A percentile compares a stretch with the other conserved stretches of the same genome.
phyloP scores from a whole-genome alignment of 2,113 vertebrate genomes.

The Lucifuga dentata region DNA sequence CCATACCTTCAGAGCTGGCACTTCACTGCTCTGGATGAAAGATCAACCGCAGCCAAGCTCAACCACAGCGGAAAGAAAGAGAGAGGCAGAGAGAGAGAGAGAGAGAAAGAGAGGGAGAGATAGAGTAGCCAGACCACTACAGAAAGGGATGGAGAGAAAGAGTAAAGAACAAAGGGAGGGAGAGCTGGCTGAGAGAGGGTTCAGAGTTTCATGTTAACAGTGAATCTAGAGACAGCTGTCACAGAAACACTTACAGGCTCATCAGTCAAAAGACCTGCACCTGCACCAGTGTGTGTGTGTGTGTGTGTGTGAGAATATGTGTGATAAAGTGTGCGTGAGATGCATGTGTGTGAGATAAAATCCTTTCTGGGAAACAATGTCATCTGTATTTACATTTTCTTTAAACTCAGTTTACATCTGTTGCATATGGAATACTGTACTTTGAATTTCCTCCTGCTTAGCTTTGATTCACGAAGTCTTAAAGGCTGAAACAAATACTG shows the following conservation, averaged over 20 bases:
- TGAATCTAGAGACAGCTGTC: conserved; percentile 69
- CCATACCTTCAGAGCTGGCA: conserved; percentile 55
- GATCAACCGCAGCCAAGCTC: conserved; percentile 53
- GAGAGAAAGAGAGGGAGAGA: conserved; percentile 31
- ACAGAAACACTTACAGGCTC: conserved; percentile 65
- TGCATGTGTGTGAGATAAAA: conserved; percentile 42
- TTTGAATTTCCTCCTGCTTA: conserved; percentile 28
- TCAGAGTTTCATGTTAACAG: conserved; percentile 55
- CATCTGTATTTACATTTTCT: conserved; percentile 60
- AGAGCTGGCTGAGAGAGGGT: conserved; percentile 21
- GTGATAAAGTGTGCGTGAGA: conserved; percentile 20
- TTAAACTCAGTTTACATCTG: conserved; percentile 54
- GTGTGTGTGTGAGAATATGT: conserved; percentile 27
- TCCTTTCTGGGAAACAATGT: conserved; percentile 37
- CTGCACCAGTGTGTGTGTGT: conserved; percentile 52
- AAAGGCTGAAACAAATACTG: conserved; percentile 11
- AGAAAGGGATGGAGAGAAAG: conserved; percentile 26
- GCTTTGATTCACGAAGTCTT: conserved; percentile 22
- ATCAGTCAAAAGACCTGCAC: conserved; percentile 72
- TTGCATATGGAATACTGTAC: conserved; percentile 37
- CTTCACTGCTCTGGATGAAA: conserved; percentile 61
- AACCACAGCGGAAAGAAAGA: conserved; percentile 33
- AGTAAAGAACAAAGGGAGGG: conserved; percentile 41
- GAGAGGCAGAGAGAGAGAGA: conserved; percentile 16
- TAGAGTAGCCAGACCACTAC: not conserved